These are phyloP conservation scores for Oryzias celebensis DNA, from an alignment of 2,113 vertebrate genomes.

Conservation along the genomic window DNA sequence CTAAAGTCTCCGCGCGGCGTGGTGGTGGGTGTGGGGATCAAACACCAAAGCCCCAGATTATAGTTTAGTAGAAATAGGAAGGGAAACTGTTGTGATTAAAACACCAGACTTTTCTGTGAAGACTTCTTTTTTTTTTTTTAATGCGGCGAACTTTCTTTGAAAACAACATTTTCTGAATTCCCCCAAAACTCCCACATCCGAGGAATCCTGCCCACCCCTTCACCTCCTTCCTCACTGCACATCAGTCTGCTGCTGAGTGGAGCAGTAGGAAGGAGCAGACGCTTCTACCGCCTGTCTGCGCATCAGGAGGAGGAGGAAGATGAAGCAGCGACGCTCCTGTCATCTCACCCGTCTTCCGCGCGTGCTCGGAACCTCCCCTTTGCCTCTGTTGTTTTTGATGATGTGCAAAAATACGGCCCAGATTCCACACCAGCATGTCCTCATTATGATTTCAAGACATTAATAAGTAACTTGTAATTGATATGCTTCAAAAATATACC, in stretches of 20 bases:
- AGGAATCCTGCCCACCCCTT: slow-evolving; percentile 27
- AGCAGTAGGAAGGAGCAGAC: slow-evolving; percentile 45
- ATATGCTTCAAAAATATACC: no score
- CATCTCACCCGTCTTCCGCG: background rate
- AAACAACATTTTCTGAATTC: slow-evolving; percentile 79
- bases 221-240: slow-evolving; percentile 6
- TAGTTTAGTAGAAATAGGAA: no score
- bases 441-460: no score
- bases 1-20: slow-evolving; percentile 45
- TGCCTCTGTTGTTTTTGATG: no score
- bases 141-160: slow-evolving; percentile 30
- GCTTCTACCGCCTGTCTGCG: slow-evolving; percentile 40
- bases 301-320: slow-evolving; percentile 5
- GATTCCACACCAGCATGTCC: no score
- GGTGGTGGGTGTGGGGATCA: background rate
- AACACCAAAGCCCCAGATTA: no score
- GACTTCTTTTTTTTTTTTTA: background rate
- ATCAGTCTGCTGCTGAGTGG: slow-evolving; percentile 23
- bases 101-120: no score
- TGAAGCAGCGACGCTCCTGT: slow-evolving; percentile 23
- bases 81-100: no score
- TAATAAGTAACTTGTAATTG: no score
- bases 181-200: slow-evolving; percentile 77
- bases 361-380: no score
- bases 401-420: no score